Conservation (phyloP, 2,113 vertebrate species). For the cattle (Bos taurus) region DNA sequence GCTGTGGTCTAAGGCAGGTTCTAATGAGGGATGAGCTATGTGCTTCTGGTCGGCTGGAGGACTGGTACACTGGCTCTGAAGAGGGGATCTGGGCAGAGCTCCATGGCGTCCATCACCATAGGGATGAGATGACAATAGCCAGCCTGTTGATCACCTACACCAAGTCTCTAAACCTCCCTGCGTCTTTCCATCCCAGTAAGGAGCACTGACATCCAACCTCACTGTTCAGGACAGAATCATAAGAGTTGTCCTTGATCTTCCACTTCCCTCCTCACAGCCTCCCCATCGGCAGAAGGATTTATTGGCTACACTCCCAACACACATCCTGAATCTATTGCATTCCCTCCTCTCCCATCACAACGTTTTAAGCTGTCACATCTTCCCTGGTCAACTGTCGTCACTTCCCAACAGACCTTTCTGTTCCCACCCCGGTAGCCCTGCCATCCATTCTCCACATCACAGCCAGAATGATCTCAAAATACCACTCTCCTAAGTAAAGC, state of each 20-base stretch:
- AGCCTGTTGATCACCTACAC: neutral
- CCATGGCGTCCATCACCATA: accelerated
- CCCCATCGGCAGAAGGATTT: neutral
- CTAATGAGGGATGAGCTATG: neutral
- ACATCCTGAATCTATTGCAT: neutral
- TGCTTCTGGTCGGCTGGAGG: neutral
- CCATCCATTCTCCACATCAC: accelerated
- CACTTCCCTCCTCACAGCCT: neutral
- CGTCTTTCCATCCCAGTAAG: neutral
- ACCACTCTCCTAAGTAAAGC: neutral
- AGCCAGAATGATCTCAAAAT: neutral
- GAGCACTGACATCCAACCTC: neutral
- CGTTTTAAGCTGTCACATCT: neutral
- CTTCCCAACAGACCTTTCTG: neutral
- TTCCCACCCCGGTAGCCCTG: neutral
- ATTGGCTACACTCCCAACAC: neutral
- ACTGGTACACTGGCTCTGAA: neutral
- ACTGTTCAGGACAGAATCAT: neutral
- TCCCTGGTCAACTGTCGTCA: neutral
- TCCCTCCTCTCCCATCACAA: neutral
- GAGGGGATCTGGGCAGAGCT: neutral
- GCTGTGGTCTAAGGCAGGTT: neutral
- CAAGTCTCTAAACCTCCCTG: too few relatives aligned
- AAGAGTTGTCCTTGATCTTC: neutral
- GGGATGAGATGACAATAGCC: neutral